Conservation (phyloP, 2,113 vertebrate genomes). For the Epinephelus fuscoguttatus region DNA sequence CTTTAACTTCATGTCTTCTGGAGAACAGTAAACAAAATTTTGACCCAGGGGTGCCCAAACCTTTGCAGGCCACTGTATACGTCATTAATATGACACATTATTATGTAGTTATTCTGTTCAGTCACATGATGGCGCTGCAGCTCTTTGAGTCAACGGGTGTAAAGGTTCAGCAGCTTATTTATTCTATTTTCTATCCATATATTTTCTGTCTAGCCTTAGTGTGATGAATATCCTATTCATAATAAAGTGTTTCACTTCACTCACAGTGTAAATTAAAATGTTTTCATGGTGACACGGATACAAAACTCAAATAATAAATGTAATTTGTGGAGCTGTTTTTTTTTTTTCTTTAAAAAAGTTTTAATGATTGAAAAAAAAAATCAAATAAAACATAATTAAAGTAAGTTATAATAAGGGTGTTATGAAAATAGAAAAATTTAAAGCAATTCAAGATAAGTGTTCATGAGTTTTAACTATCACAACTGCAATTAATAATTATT, state of each 20-base stretch:
- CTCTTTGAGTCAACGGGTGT: background rate
- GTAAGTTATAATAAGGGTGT: background rate
- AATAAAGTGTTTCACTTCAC: background rate
- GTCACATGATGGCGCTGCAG: slow-evolving; percentile 3
- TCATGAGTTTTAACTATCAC: too few species aligned
- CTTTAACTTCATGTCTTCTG: too few species aligned
- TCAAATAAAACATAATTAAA: background rate
- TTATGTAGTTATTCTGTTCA: background rate
- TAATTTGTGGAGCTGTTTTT: background rate
- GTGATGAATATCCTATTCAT: background rate
- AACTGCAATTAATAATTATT: too few species aligned
- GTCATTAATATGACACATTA: too few species aligned
- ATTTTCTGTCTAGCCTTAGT: too few species aligned
- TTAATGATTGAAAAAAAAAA: background rate
- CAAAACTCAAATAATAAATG: background rate
- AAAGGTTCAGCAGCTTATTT: background rate
- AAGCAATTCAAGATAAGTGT: too few species aligned
- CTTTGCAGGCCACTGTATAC: too few species aligned
- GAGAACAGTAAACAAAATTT: too few species aligned
- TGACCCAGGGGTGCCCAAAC: too few species aligned
- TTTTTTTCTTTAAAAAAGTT: background rate
- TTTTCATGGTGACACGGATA: background rate
- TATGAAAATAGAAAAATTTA: too few species aligned
- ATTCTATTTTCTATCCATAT: too few species aligned
- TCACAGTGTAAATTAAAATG: too few species aligned